Conservation (phyloP, 2,797 vertebrate genomes). For the Spea hammondii region DNA sequence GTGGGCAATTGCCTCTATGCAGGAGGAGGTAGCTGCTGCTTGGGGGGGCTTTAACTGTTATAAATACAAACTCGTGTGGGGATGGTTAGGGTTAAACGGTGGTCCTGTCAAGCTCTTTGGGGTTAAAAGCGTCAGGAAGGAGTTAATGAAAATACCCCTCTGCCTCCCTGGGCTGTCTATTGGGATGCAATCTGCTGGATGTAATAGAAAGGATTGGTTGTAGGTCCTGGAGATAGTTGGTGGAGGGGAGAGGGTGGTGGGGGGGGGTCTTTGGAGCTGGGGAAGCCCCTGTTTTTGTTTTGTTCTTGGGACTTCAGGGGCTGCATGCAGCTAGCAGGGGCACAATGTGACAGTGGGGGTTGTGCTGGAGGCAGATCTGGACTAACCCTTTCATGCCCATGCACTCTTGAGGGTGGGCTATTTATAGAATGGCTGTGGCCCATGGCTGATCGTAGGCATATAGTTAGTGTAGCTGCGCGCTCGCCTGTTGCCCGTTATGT, state of each 20-base stretch:
- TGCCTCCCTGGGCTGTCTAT: slow-evolving; percentile 14
- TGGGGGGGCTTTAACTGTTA: no score
- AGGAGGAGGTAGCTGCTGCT: no score
- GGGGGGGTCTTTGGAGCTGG: slow-evolving; percentile 11
- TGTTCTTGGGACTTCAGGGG: neutral
- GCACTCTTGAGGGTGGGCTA: neutral
- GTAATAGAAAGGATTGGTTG: slow-evolving; percentile 44
- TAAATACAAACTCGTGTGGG: no score
- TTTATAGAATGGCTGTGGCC: neutral
- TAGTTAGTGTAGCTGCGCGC: no score
- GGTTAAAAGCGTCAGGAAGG: neutral
- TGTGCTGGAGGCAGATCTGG: slow-evolving; percentile 7
- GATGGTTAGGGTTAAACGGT: neutral
- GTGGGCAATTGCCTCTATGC: no score
- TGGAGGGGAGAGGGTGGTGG: slow-evolving; percentile 6
- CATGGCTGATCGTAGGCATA: neutral
- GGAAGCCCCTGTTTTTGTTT: slow-evolving; percentile 48
- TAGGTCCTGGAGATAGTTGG: slow-evolving; percentile 8
- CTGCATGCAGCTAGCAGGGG: slow-evolving; percentile 16
- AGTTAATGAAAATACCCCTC: neutral
- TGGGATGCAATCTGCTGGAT: slow-evolving; percentile 37
- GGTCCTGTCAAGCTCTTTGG: neutral
- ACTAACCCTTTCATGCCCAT: slow-evolving; percentile 9
- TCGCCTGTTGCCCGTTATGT: no score
- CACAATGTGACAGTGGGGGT: slow-evolving; percentile 13